Conservation (phyloP, 1,140 invertebrate genomes). For the Rhagoletis pomonella region DNA sequence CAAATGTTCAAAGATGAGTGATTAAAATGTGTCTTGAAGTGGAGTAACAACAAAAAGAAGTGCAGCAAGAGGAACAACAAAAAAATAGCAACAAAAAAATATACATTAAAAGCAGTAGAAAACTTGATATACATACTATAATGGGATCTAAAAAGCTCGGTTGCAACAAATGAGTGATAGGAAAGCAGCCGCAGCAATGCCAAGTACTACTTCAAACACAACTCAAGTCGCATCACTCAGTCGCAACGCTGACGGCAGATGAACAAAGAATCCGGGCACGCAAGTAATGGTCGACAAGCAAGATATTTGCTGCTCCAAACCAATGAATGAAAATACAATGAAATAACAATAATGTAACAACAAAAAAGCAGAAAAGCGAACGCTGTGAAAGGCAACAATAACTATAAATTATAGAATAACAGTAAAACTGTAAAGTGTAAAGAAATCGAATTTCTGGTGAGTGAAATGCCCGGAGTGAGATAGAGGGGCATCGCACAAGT, state of each 20-base stretch:
- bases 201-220: conserved; percentile 7
- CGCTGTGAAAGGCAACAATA: not conserved
- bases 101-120: not conserved
- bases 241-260: not conserved
- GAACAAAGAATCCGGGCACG: not conserved
- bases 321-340: conserved; percentile 33
- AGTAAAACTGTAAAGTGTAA: not conserved
- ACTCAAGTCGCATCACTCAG: not conserved
- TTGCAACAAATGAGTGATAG: not conserved
- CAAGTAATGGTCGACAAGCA: not conserved
- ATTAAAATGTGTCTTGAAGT: conserved; percentile 38
- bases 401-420: conserved; percentile 35
- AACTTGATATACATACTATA: not conserved
- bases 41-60: not conserved
- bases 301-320: not conserved
- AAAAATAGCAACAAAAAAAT: not conserved
- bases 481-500: not conserved
- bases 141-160: not conserved
- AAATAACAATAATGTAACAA: not conserved
- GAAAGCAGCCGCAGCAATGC: not conserved
- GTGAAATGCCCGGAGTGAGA: not conserved
- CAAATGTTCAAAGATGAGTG: conserved; percentile 44
- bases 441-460: conserved; percentile 12
- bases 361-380: not conserved
- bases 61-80: not conserved